Evolutionary conservation across 2,888 invertebrate genomes (phyloP), one percentile per base, ranked within the genome.

Genomic region (Eupithecia subfuscata): DNA sequence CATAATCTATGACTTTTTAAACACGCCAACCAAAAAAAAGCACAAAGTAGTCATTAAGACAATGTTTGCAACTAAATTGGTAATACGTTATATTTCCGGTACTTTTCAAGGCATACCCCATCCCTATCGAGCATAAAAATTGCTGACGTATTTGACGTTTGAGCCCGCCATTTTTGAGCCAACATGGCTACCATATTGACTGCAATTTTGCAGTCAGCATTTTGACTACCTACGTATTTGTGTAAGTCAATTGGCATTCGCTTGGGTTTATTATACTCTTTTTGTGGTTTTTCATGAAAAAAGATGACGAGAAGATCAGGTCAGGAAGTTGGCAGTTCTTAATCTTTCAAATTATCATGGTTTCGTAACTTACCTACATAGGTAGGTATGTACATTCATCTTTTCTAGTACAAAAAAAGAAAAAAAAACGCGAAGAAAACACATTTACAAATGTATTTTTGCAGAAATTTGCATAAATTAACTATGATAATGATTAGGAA

Each of bases 81-180:
- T 11, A 56, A 56, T 22, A 22, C 52, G 52, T 11, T 11, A 52
- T 52, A 4, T 56, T 22, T 56, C 0, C 3, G 52, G 52, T 22
- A 56, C n/a, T n/a, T 52, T 52, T n/a, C 52, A 52, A 52, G 2
- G 8, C 22, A 56, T 22, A 67, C 25, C 78, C 18, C 81, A 76
- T 72, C 79, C 69, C 80, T 79, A 75, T 78, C 79, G 82, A 83
- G 81, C 83, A 85, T 86, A 87, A 90, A 92, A 91, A 91, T 85
- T 84, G 92, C 92, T 92, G 92, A 92, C 86, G 67, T 22, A 2
- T 34, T 72, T 69, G 74, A 85, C 84, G 85, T 87, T 87, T 85
- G 80, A 84, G 82, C 76, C 85, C 82, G 88, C 91, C 88, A 91
- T 92, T 93, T 92, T 92, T 91, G 90, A 86, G 87, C 84, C 90